Evolutionary conservation across 2,888 invertebrate genomes (phyloP), one percentile per base, ranked within the genome.

Genomic region (Hydrotaea cyrtoneurina): DNA sequence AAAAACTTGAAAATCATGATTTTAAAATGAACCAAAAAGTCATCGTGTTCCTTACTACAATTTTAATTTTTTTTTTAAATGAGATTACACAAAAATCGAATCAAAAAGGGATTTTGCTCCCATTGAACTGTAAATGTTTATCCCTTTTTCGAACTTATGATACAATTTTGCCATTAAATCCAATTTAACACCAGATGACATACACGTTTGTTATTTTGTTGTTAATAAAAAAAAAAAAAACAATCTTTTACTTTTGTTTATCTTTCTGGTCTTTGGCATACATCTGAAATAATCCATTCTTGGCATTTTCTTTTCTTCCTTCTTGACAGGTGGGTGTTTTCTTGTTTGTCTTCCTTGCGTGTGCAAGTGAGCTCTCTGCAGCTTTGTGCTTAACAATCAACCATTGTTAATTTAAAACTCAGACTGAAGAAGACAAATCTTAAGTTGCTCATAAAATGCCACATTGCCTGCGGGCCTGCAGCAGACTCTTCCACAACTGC

Each of bases 361-460:
- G 55, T 23, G 15, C n/a, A 55, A n/a, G 31, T 11, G 15, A n/a
- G 5, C 17, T 50, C 50, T 15, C 50, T 50, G n/a, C 50, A 2
- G 43, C 23, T 26, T 59, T 59, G 59, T 59, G 10, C 26, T 59
- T 2, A 69, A 69, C 19, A 17, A 72, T 23, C 50, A 39, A 74
- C 36, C 69, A 77, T 77, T 85, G 82, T 77, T 80, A 82, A 82
- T 85, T 80, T 79, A 76, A n/a, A 79, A 77, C 74, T 74, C 77
- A 59, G 71, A 46, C 50, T 64, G 15, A 75, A 71, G 72, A 69
- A 69, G 46, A 23, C 46, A 69, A 77, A 80, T 82, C 82, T 85
- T 82, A 85, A 85, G 85, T 82, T 85, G 85, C 82, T 85, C 82
- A 85, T 74, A 85, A 78, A 85, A 82, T 85, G 85, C 85, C 85